A percentile compares a stretch with the other conserved stretches of the same genome.
Evolutionary conservation across 2,797 vertebrate species (phyloP).

Genomic region (Gastrophryne carolinensis): DNA sequence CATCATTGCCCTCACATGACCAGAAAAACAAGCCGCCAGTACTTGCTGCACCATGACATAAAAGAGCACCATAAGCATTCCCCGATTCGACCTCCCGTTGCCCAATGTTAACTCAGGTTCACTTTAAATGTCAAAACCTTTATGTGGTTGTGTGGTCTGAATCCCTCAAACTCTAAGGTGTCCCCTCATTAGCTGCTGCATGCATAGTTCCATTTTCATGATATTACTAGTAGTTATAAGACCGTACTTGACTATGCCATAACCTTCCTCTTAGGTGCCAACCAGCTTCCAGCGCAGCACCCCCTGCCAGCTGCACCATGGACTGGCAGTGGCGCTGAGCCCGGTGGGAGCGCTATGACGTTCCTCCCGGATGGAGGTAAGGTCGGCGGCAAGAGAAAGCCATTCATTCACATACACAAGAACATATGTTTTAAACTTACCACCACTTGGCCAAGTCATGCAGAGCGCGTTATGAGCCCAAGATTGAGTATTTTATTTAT

Average conservation of each 20-base stretch:
- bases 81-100: too few relatives aligned
- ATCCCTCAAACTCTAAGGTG: background rate
- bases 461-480: too few relatives aligned
- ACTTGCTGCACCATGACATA: too few relatives aligned
- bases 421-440: background rate
- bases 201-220: constrained; percentile 28
- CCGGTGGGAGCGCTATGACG: constrained; percentile 62
- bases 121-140: too few relatives aligned
- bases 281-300: constrained; percentile 63
- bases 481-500: too few relatives aligned
- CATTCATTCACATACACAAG: constrained; percentile 6
- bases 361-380: constrained; percentile 73
- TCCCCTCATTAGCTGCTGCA: constrained; percentile 28
- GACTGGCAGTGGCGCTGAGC: constrained; percentile 65
- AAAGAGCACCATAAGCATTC: too few relatives aligned
- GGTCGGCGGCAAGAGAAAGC: constrained; percentile 54
- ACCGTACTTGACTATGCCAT: constrained; percentile 58
- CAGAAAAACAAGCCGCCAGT: too few relatives aligned
- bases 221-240: background rate
- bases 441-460: too few relatives aligned
- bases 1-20: too few relatives aligned
- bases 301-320: constrained; percentile 61
- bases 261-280: constrained; percentile 69
- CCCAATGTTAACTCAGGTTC: too few relatives aligned
- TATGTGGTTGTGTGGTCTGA: background rate